Evolutionary conservation across 2,888 invertebrate genomes (phyloP).

Genomic region (Epiblema foenella): DNA sequence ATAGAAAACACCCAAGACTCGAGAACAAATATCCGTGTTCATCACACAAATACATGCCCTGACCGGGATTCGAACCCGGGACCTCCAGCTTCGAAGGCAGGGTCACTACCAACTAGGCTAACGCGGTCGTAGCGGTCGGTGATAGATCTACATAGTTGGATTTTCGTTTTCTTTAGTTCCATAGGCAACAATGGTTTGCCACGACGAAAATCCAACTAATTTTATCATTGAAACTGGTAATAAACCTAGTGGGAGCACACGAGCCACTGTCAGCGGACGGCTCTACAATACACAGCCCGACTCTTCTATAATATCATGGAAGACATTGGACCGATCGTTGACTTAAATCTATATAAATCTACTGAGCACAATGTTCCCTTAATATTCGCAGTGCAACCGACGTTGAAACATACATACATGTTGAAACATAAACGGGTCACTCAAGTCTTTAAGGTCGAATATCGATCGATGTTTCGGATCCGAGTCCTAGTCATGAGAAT

Average conservation of each 20-base stretch:
- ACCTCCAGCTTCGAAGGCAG: too few relatives aligned
- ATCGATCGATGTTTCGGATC: too few relatives aligned
- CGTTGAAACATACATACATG: background rate
- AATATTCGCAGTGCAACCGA: background rate
- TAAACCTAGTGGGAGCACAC: background rate
- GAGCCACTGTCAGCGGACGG: background rate
- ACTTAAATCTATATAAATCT: constrained; percentile 33
- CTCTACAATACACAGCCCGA: constrained; percentile 7
- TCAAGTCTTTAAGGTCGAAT: background rate
- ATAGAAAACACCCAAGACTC: too few relatives aligned
- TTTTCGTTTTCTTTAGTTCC: background rate
- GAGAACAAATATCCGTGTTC: too few relatives aligned
- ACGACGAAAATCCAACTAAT: background rate
- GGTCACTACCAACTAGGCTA: too few relatives aligned
- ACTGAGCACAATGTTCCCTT: constrained; percentile 38
- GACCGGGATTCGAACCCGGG: too few relatives aligned
- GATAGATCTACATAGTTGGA: background rate
- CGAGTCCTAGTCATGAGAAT: too few relatives aligned
- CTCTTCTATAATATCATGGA: constrained; percentile 47
- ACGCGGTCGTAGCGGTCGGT: too few relatives aligned
- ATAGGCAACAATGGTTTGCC: background rate
- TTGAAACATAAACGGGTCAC: background rate
- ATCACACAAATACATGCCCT: too few relatives aligned
- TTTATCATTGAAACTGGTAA: background rate
- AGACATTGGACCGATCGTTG: constrained; percentile 51